Percentiles rank a stretch among this genome's conserved stretches.
Evolutionary conservation across 2,797 vertebrate genomes (phyloP).

Genomic region (Crocidura indochinensis): DNA sequence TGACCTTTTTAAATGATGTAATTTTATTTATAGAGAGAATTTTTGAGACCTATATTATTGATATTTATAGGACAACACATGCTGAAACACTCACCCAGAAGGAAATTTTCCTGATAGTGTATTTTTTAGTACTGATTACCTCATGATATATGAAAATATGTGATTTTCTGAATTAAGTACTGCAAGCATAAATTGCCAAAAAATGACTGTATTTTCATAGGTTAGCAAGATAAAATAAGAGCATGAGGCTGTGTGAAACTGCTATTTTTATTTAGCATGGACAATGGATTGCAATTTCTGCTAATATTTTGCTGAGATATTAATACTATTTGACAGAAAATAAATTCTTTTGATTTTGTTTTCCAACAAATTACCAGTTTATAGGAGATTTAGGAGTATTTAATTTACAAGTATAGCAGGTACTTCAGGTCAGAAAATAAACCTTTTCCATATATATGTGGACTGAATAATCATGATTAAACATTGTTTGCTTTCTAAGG

Average conservation of each 20-base stretch:
- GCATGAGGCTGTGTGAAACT: background rate
- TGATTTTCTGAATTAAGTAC: background rate
- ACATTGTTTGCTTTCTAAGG: slow-evolving; percentile 38
- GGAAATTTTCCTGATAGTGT: background rate
- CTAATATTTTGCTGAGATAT: slow-evolving; percentile 69
- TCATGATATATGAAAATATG: background rate
- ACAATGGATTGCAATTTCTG: slow-evolving; percentile 47
- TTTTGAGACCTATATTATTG: background rate
- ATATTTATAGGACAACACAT: background rate
- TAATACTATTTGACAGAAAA: slow-evolving; percentile 82
- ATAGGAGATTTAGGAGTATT: slow-evolving; percentile 71
- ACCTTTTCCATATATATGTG: slow-evolving; percentile 40
- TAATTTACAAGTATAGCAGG: slow-evolving; percentile 76
- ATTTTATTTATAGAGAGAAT: background rate
- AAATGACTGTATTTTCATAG: slow-evolving; percentile 24
- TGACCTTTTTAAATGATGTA: background rate
- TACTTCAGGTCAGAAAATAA: slow-evolving; percentile 12
- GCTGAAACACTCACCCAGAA: background rate
- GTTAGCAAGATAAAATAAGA: slow-evolving; percentile 30
- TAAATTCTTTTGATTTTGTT: slow-evolving; percentile 82
- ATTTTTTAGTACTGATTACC: background rate
- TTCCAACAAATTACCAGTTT: slow-evolving; percentile 72
- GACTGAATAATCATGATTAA: slow-evolving; percentile 29
- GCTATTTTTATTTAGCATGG: background rate
- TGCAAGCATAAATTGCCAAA: background rate